Evolutionary conservation across 2,888 invertebrate genomes (phyloP).

Genomic region (Acleris literana): DNA sequence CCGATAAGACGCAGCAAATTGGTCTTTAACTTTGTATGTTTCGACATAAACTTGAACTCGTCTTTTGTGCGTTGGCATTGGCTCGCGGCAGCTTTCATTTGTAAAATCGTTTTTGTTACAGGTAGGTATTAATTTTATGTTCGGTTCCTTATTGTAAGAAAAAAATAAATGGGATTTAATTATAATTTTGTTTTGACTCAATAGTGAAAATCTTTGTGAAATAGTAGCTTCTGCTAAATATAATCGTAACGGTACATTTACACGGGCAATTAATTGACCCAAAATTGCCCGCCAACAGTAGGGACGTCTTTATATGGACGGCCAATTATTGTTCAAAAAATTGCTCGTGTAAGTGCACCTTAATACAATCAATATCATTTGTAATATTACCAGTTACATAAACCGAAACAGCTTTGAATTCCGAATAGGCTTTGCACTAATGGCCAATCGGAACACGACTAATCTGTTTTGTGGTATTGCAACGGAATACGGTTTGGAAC

Average conservation of each 20-base stretch:
- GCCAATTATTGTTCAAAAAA: no score
- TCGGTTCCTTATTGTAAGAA: background rate
- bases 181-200: no score
- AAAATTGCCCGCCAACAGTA: no score
- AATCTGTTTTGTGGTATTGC: slow-evolving; percentile 58
- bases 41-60: slow-evolving; percentile 21
- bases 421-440: slow-evolving; percentile 42
- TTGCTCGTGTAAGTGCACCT: background rate
- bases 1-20: slow-evolving; percentile 20
- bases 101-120: background rate
- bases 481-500: slow-evolving; percentile 43
- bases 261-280: no score
- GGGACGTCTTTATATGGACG: no score
- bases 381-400: slow-evolving; percentile 36
- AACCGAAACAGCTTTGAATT: slow-evolving; percentile 46
- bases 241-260: no score
- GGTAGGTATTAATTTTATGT: no score
- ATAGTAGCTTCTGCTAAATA: no score
- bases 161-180: background rate
- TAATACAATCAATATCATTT: background rate
- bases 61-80: background rate
- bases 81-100: slow-evolving; percentile 9
- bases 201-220: no score
- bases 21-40: slow-evolving; percentile 12
- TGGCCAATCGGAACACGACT: slow-evolving; percentile 48